Evolutionary conservation across 2,797 vertebrate genomes (phyloP).

Genomic region (Pipistrellus pygmaeus): DNA sequence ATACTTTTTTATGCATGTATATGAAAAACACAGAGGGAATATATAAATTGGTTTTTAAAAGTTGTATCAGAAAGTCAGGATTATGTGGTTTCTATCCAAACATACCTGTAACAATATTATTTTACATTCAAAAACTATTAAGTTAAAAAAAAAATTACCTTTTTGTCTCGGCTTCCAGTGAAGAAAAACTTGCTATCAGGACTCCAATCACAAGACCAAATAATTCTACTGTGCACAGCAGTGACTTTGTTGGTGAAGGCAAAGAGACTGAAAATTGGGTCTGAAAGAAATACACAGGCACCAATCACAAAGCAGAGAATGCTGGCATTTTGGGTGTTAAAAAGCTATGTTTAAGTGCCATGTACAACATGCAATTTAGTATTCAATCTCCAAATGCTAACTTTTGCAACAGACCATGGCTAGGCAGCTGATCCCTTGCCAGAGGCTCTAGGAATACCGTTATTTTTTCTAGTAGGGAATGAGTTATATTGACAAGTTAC

Average conservation of each 20-base stretch:
- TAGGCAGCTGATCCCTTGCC: background rate
- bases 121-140: slow-evolving; percentile 42
- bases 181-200: slow-evolving; percentile 95
- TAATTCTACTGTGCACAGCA: slow-evolving; percentile 94
- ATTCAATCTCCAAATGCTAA: background rate
- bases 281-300: slow-evolving; percentile 84
- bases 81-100: slow-evolving; percentile 29
- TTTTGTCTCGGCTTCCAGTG: slow-evolving; percentile 97
- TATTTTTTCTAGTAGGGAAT: background rate
- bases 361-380: background rate
- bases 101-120: slow-evolving; percentile 36
- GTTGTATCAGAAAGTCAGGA: slow-evolving; percentile 1
- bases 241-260: slow-evolving; percentile 93
- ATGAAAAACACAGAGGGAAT: background rate
- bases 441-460: background rate
- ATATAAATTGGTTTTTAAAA: slow-evolving; percentile 18
- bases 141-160: slow-evolving; percentile 88
- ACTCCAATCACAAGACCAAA: slow-evolving; percentile 99
- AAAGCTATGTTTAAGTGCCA: background rate
- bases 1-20: background rate
- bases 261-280: slow-evolving; percentile 91
- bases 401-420: background rate
- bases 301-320: slow-evolving; percentile 4
- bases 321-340: background rate
- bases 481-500: background rate